Evolutionary conservation across 2,888 invertebrate species (phyloP), one percentile per base, ranked within the genome.

Genomic region (Cataglyphis altisquamis): DNA sequence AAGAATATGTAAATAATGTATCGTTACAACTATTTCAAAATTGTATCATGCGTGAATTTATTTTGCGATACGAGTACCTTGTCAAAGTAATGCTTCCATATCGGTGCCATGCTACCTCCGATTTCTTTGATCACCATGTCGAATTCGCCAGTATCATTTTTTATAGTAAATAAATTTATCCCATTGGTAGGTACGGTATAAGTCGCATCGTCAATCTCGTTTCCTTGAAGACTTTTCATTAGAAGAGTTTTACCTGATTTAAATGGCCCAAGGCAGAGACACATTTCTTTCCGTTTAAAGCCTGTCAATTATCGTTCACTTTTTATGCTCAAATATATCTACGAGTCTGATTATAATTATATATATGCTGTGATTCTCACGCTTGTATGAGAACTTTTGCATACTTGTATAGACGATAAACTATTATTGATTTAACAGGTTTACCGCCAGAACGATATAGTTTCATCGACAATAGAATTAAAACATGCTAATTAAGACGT

Each of bases 161-260:
- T 95, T 21, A 98, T 95, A 60, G 96, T 96, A 90, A 97, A 97
- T 84, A 98, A 96, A 93, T 97, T 97, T 0, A 97, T 97, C 0
- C 98, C 98, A 55, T 97, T 96, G 0, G 98, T 98, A 9, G 97
- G 97, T 62, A 98, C 97, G 0, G 98, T 97, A 77, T 97, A 97
- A 70, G 97, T 97, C 0, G 98, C 98, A 73, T 96, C 96, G 92
- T 98, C 97, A 62, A 98, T 97, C 0, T 96, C 96, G 86, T 97
- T 96, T 80, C 97, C 96, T 94, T 97, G 97, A 0, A 98, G 95
- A 85, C 97, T 97, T 94, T 97, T 97, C 84, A 98, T 93, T 29
- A 98, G 94, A 39, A 98, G 96, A 0, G 98, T 98, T 96, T 98
- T 98, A 0, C 98, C 98, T 0, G 98, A 97, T 52, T 97, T 97